Evolutionary conservation across 1,140 invertebrate species (phyloP), one percentile per base, ranked within the genome.

Genomic region (Drosophila bipectinata): DNA sequence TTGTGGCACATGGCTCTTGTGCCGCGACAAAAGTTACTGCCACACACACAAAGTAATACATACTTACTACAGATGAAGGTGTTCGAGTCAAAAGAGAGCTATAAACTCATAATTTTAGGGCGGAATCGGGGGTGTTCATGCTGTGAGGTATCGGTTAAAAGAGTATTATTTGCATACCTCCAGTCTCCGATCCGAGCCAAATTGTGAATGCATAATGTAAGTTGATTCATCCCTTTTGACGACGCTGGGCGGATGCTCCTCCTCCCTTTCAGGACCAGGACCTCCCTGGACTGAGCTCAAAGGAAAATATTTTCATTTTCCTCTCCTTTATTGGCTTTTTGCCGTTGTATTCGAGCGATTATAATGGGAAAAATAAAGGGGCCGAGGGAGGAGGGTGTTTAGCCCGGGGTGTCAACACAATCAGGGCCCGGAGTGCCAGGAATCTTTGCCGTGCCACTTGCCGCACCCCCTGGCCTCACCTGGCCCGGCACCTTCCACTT

Each of bases 141-240:
- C 32, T 48, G 10, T 30, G 32, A 30, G 45, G 57, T 32, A 51
- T 62, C 47, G 30, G 15, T 32, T 51, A 63, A 51, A 67, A 44
- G 28, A 18, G 63, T 53, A 26, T 45, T 67, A 67, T 67, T 64
- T 67, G 60, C 63, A 67, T 64, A 53, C 34, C 30, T 63, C 37
- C 59, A n/a, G 9, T 14, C 14, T 9, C 18, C 7, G 26, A 24
- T 7, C 18, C 26, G 12, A 64, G 52, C 15, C 47, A 68, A 68
- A 68, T 66, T 67, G 63, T 64, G 63, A 69, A 68, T 69, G 66
- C 62, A 69, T 68, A 68, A 68, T 68, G 66, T 45, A 47, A 47
- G 24, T 15, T 51, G 58, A 63, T 63, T 62, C 58, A 52, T 28
- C 18, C 41, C 39, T 30, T 66, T 66, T 66, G 62, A 64, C 28